Evolutionary conservation across 2,113 vertebrate species (phyloP).

Genomic region (Egretta garzetta): DNA sequence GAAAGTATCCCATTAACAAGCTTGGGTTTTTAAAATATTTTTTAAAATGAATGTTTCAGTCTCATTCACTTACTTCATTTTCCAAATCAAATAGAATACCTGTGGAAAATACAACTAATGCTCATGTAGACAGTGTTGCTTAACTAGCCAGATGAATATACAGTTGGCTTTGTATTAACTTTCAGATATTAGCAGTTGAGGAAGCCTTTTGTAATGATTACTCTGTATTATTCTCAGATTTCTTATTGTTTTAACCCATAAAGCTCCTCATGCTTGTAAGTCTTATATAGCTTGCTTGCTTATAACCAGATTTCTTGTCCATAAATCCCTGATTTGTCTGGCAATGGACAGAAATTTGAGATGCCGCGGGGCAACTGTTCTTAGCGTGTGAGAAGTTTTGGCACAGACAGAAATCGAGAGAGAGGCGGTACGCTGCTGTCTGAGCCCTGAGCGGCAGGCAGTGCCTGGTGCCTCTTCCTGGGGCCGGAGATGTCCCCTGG

Average conservation of each 20-base stretch:
- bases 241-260: neutral
- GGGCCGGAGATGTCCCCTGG: neutral
- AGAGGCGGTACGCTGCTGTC: rapidly evolving
- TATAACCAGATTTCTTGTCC: neutral
- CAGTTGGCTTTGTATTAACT: neutral
- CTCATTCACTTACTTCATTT: neutral
- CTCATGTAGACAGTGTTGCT: neutral
- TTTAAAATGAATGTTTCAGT: neutral
- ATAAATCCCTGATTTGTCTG: neutral
- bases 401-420: neutral
- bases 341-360: neutral
- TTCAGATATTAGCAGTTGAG: neutral
- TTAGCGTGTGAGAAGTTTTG: neutral
- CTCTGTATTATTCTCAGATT: neutral
- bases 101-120: neutral
- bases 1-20: neutral
- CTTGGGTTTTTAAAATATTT: no score
- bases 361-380: neutral
- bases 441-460: neutral
- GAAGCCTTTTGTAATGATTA: neutral
- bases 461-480: neutral
- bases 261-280: neutral
- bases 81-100: neutral
- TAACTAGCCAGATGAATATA: neutral
- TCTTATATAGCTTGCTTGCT: neutral